A percentile compares a stretch with the other conserved stretches of the same genome.
These are phyloP conservation scores for Drosophila novamexicana DNA, from an alignment of 1,140 invertebrate genomes.

Conservation along the genomic window DNA sequence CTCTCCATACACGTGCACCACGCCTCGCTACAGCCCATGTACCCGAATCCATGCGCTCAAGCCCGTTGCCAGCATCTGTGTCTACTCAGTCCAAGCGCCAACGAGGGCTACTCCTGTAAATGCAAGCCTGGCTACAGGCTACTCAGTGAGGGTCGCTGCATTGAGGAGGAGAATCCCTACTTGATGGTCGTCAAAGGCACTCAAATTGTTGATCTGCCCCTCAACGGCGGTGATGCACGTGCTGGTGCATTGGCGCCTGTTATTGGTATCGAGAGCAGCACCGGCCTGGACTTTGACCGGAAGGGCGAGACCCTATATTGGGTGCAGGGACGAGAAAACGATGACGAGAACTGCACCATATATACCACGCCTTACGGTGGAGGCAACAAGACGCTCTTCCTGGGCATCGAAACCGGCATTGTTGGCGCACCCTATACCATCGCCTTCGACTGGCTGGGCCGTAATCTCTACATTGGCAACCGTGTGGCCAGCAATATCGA, in stretches of 20 bases:
- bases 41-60: slow-evolving; percentile 92
- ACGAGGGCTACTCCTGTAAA: slow-evolving; percentile 93
- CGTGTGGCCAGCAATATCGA: slow-evolving; percentile 96
- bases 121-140: slow-evolving; percentile 95
- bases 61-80: slow-evolving; percentile 96
- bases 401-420: slow-evolving; percentile 91
- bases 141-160: slow-evolving; percentile 89
- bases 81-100: slow-evolving; percentile 90
- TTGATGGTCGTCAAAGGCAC: slow-evolving; percentile 95
- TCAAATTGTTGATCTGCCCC: slow-evolving; percentile 93
- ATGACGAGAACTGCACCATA: slow-evolving; percentile 92
- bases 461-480: slow-evolving; percentile 98
- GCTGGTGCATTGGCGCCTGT: slow-evolving; percentile 94
- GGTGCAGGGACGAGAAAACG: slow-evolving; percentile 91
- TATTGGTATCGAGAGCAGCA: slow-evolving; percentile 95
- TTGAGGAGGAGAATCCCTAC: slow-evolving; percentile 94
- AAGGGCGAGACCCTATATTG: slow-evolving; percentile 93
- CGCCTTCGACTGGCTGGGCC: slow-evolving; percentile 97
- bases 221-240: slow-evolving; percentile 90
- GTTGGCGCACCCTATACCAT: slow-evolving; percentile 96
- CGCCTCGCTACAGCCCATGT: slow-evolving; percentile 95
- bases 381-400: slow-evolving; percentile 94
- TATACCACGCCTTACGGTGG: slow-evolving; percentile 93
- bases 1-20: slow-evolving; percentile 97
- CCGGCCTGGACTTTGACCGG: slow-evolving; percentile 96